Base-by-base conservation (phyloP, 1,140 invertebrate species). In the Scaptomyza hsui region DNA sequence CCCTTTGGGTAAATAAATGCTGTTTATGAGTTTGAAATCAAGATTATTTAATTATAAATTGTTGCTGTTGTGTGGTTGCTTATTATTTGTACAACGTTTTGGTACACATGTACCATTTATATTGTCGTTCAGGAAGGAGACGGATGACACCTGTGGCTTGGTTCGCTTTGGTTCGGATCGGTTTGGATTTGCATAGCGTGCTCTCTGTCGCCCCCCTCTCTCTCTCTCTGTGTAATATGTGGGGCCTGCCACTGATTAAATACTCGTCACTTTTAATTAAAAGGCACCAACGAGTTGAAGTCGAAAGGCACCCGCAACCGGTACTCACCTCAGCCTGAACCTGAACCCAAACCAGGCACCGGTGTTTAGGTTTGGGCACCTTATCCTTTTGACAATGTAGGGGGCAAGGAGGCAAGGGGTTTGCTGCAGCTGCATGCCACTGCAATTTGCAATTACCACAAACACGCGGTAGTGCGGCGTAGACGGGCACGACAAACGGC, bases 221-320 rank as follows among this genome's bases (percentile, higher is more conserved):
- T 26, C 24, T 26, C 6, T 4, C 24, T 26, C 24, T 29, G 26
- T 29, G 26, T 29, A 2, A 2, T 2, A 29, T 24, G 44, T 56
- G 42, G 42, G 41, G 48, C 41, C 51, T 64, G 61, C 64, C 82
- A 81, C 78, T 83, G 88, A 90, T 88, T 90, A 90, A 88, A 78
- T 72, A 88, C 88, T 90, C 89, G 88, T 90, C 88, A 90, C 89
- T 90, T 90, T 90, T 90, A 90, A 90, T 90, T 90, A 90, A 90
- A 77, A 88, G 70, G 80, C 72, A 67, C 67, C 79, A 70, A 59
- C 71, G 42, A 56, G 32, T 70, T 48, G 41, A 63, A 24, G 19
- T 15, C 62, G 53, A 49, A 18, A 44, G 60, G 49, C 68, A 37
- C 19, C 42, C 52, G 15, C 13, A 21, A 35, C 45, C 52, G 19